Evolutionary conservation across 37 sponge, comb jelly and placozoan genomes (phyloP).

Genomic region (Tethya wilhelma): DNA sequence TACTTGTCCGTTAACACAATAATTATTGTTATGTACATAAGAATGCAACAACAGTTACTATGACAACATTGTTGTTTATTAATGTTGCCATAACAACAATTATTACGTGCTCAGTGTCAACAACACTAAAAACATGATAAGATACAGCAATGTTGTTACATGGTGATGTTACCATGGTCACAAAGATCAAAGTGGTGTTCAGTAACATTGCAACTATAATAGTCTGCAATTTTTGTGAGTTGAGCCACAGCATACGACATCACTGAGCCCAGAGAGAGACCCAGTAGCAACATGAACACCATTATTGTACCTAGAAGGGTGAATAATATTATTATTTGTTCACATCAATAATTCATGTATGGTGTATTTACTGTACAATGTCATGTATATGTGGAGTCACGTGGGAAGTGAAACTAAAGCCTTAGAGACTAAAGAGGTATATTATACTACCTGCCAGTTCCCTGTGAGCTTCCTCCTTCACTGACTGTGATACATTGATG

Average conservation of each 20-base stretch:
- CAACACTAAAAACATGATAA: background rate
- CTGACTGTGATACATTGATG: conserved; percentile 55
- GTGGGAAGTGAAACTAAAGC: background rate
- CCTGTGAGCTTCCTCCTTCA: conserved; percentile 39
- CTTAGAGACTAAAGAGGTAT: background rate
- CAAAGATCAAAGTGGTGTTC: background rate
- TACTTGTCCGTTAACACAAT: too few species aligned
- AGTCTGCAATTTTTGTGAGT: conserved; percentile 48
- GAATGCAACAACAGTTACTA: too few species aligned
- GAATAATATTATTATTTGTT: too few species aligned
- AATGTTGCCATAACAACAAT: background rate
- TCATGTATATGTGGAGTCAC: background rate
- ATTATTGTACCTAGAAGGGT: conserved; percentile 69
- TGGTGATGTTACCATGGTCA: background rate
- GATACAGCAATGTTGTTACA: background rate
- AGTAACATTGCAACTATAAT: conserved; percentile 34
- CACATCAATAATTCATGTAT: background rate
- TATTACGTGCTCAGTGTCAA: background rate
- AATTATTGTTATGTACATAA: too few species aligned
- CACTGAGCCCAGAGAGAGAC: conserved; percentile 56
- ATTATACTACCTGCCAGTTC: conserved; percentile 79
- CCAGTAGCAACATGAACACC: conserved; percentile 52
- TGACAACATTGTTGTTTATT: background rate
- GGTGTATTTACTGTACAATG: background rate
- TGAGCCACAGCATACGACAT: conserved; percentile 67